These are phyloP conservation scores for Knipowitschia caucasica DNA, from an alignment of 2,797 vertebrate species.

Conservation along the genomic window DNA sequence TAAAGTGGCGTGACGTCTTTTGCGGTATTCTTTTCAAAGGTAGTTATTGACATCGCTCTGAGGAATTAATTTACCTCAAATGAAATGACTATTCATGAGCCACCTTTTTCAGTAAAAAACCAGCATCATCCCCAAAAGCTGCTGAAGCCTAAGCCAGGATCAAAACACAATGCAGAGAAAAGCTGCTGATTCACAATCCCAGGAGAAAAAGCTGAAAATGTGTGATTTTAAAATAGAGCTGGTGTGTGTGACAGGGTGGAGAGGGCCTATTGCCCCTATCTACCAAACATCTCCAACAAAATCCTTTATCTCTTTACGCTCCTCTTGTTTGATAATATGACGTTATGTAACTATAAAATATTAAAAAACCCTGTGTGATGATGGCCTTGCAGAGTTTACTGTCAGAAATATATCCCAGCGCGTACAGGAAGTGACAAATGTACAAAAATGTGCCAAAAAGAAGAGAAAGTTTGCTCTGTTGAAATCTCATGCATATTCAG, in stretches of 20 bases:
- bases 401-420: conserved; percentile 25
- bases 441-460: conserved; percentile 32
- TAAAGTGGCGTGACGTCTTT: conserved; percentile 33
- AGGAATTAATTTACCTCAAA: conserved; percentile 54
- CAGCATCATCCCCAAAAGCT: conserved; percentile 54
- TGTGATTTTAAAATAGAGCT: conserved; percentile 49
- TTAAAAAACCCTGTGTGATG: conserved; percentile 33
- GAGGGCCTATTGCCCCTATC: conserved; percentile 50
- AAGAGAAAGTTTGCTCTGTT: conserved; percentile 43
- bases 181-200: conserved; percentile 43
- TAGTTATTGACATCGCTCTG: conserved; percentile 38
- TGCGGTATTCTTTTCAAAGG: conserved; percentile 37
- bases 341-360: conserved; percentile 55
- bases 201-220: conserved; percentile 56
- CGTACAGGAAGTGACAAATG: conserved; percentile 40
- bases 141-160: conserved; percentile 56
- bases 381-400: conserved; percentile 41
- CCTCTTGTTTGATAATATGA: conserved; percentile 41
- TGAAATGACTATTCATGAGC: conserved; percentile 64
- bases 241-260: conserved; percentile 53
- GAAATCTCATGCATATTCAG: conserved; percentile 62
- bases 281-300: conserved; percentile 34
- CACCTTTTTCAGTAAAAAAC: conserved; percentile 53
- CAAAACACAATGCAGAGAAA: conserved; percentile 56
- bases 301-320: conserved; percentile 17